Base-by-base conservation (phyloP, 2,797 vertebrate species). In the Hipposideros larvatus region DNA sequence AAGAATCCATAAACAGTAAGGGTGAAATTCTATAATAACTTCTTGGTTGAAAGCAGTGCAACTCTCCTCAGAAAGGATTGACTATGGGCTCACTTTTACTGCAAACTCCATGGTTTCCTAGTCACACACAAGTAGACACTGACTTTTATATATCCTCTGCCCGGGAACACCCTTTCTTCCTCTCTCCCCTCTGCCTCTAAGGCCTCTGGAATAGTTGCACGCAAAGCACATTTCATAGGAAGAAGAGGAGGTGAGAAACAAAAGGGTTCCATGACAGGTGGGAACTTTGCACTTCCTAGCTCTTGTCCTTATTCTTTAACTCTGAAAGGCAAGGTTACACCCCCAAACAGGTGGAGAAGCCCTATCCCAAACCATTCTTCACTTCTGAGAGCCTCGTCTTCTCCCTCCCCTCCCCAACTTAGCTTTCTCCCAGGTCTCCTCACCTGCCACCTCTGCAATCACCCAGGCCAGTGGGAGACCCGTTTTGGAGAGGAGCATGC, bases 261-360 rank as follows among this genome's bases (percentile, higher is more conserved):
- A 14, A 91, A 59, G 61, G 4, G 14, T 43, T 11, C 31, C n/a
- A 22, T 48, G 77, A 55, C 14, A 66, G 11, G 1, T 55, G 15
- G n/a, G 14, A 74, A 43, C 65, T 86, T 79, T 78, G 41, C 46
- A 70, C 16, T 19, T 55, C 15, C 59, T 34, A 68, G 10, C 16
- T 80, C 51, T 90, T 41, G 9, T 77, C 74, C 22, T 78, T 85
- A 26, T 41, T 75, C 34, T 79, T 95, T 75, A 90, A 63, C 4
- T 74, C 2, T 68, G 46, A 86, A 78, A 63, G 63, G 19, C 2
- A 87, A 80, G 7, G 7, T 5, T 70, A 24, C 84, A 34, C 9
- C 1, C 7, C n/a, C 22, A 90, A 57, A 57, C 4, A 43, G 8
- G 4, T 92, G 7, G 4, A 88, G 26, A 88, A 55, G 37, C 16